phyloP scores from a whole-genome alignment of 2,888 invertebrate species.

The Proisotoma minuta region DNA sequence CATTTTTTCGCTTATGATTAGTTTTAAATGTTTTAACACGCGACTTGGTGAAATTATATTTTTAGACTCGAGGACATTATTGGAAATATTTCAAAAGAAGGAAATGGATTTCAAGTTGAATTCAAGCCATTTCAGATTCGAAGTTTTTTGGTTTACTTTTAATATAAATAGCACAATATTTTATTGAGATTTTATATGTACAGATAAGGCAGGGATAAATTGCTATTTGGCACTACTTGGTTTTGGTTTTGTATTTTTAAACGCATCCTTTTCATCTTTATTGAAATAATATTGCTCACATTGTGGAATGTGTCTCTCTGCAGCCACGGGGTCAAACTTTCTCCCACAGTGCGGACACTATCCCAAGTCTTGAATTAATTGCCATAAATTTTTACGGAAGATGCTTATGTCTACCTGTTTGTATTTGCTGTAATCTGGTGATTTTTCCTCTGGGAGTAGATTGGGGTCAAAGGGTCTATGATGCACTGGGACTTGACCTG shows the following conservation, averaged over 20 bases:
- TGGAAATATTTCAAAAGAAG: slow-evolving; percentile 13
- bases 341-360: slow-evolving; percentile 28
- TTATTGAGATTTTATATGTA: no score
- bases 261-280: background rate
- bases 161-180: no score
- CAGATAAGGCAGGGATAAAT: no score
- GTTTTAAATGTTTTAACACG: background rate
- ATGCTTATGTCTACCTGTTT: no score
- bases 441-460: background rate
- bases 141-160: slow-evolving; percentile 30
- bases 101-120: slow-evolving; percentile 18
- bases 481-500: background rate
- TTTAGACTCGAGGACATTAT: slow-evolving; percentile 19
- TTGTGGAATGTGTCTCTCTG: slow-evolving; percentile 15
- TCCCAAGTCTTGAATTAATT: no score
- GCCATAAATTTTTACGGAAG: no score
- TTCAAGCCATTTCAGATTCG: slow-evolving; percentile 37
- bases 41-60: no score
- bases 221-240: no score
- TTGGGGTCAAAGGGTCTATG: background rate
- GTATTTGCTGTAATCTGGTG: background rate
- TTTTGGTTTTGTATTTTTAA: background rate
- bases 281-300: slow-evolving; percentile 6
- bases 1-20: background rate
- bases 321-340: slow-evolving; percentile 13